These are phyloP conservation scores for Thunnus maccoyii DNA, from an alignment of 2,113 vertebrate species.

Conservation along the genomic window DNA sequence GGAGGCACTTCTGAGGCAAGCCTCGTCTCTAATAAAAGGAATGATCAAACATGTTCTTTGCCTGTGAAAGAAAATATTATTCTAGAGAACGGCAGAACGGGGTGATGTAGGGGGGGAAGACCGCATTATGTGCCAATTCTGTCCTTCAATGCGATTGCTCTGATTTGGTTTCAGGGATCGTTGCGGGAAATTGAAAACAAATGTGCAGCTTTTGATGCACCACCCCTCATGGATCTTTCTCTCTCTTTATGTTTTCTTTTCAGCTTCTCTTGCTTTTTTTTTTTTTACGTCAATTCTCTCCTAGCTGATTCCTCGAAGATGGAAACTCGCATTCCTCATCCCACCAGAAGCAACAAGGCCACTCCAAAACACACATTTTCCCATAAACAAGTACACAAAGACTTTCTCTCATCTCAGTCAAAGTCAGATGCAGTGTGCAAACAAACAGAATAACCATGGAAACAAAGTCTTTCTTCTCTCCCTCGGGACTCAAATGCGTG, in stretches of 20 bases:
- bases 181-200: slow-evolving; percentile 80
- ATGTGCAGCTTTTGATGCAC: slow-evolving; percentile 77
- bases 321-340: slow-evolving; percentile 65
- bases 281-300: slow-evolving; percentile 41
- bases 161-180: slow-evolving; percentile 72
- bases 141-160: slow-evolving; percentile 53
- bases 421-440: slow-evolving; percentile 18
- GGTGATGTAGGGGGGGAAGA: slow-evolving; percentile 43
- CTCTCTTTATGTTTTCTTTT: slow-evolving; percentile 14
- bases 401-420: slow-evolving; percentile 45
- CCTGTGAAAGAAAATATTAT: slow-evolving; percentile 78
- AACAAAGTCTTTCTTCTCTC: slow-evolving; percentile 34
- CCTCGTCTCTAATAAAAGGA: slow-evolving; percentile 72
- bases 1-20: slow-evolving; percentile 55
- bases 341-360: slow-evolving; percentile 39
- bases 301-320: slow-evolving; percentile 34
- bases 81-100: slow-evolving; percentile 49
- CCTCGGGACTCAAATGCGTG: neutral
- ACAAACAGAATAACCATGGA: slow-evolving; percentile 57
- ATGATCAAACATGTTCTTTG: slow-evolving; percentile 77
- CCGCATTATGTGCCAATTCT: slow-evolving; percentile 55
- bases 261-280: neutral
- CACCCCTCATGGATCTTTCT: slow-evolving; percentile 36
- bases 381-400: slow-evolving; percentile 53
- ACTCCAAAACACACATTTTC: slow-evolving; percentile 46